phyloP scores from a whole-genome alignment of 2,113 vertebrate species.

The Gila orcuttii region DNA sequence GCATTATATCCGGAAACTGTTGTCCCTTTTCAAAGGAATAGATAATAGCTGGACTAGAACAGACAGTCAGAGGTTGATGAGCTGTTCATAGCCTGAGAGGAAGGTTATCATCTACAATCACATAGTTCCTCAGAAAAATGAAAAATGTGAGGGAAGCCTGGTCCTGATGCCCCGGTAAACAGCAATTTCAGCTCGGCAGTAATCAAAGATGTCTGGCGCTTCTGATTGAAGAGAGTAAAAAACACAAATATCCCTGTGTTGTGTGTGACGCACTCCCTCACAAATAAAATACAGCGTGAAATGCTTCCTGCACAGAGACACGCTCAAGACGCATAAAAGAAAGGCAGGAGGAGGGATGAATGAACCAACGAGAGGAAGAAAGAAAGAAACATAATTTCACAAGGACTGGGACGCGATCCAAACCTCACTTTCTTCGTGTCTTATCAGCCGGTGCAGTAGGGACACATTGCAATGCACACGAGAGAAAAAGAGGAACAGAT shows the following conservation, averaged over 20 bases:
- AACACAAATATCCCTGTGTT: slow-evolving; percentile 27
- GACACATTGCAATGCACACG: slow-evolving; percentile 37
- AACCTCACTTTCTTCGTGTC: slow-evolving; percentile 45
- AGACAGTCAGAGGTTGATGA: slow-evolving; percentile 43
- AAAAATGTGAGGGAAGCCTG: slow-evolving; percentile 44
- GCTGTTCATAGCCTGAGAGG: slow-evolving; percentile 43
- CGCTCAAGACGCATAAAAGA: slow-evolving; percentile 11
- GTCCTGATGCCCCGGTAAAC: slow-evolving; percentile 44
- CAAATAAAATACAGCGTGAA: slow-evolving; percentile 51
- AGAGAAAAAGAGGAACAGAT: slow-evolving; percentile 39
- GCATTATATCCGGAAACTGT: background rate
- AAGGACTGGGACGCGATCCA: slow-evolving; percentile 52
- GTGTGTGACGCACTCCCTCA: slow-evolving; percentile 7
- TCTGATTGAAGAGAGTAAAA: slow-evolving; percentile 47
- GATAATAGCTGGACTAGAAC: background rate
- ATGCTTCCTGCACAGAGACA: slow-evolving; percentile 25
- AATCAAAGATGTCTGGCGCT: slow-evolving; percentile 55
- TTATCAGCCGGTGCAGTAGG: slow-evolving; percentile 56
- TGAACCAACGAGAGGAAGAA: background rate
- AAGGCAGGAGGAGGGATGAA: slow-evolving; percentile 7
- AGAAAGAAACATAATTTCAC: slow-evolving; percentile 28
- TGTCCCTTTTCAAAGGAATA: slow-evolving; percentile 29
- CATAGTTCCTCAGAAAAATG: slow-evolving; percentile 34
- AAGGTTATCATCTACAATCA: slow-evolving; percentile 56
- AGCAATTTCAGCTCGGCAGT: slow-evolving; percentile 51